Percentiles rank a stretch among this genome's conserved stretches.
phyloP scores from a whole-genome alignment of 2,113 vertebrate species.

The Tor tambroides region DNA sequence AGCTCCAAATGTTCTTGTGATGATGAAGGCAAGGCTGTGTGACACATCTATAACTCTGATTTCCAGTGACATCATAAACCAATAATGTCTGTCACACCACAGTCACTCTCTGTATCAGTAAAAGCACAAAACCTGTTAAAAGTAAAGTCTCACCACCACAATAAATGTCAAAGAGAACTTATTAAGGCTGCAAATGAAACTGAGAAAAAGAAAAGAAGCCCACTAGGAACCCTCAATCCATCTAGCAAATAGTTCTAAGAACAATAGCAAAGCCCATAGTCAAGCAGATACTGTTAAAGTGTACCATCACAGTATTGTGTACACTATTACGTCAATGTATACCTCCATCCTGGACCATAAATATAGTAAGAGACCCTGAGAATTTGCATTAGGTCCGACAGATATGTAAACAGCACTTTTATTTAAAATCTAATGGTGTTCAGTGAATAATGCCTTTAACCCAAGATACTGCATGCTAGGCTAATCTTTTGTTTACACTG shows the following conservation, averaged over 20 bases:
- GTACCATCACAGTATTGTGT: slow-evolving; percentile 14
- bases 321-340: slow-evolving; percentile 25
- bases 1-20: background rate
- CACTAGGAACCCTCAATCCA: slow-evolving; percentile 11
- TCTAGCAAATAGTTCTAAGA: slow-evolving; percentile 38
- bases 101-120: background rate
- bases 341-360: slow-evolving; percentile 12
- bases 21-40: background rate
- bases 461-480: slow-evolving; percentile 37
- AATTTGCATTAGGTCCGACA: background rate
- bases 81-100: slow-evolving; percentile 23
- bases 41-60: slow-evolving; percentile 10
- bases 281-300: slow-evolving; percentile 28
- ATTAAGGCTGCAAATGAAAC: slow-evolving; percentile 23
- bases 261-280: slow-evolving; percentile 27
- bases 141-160: background rate
- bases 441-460: slow-evolving; percentile 48
- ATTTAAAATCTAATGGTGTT: slow-evolving; percentile 39
- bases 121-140: slow-evolving; percentile 23
- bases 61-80: slow-evolving; percentile 49
- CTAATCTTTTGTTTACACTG: slow-evolving; percentile 54
- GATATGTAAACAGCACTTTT: slow-evolving; percentile 45
- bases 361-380: slow-evolving; percentile 7
- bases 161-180: slow-evolving; percentile 33
- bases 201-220: slow-evolving; percentile 5